Evolutionary conservation across 2,888 invertebrate species (phyloP), one percentile per base, ranked within the genome.

Genomic region (Acleris cristana): DNA sequence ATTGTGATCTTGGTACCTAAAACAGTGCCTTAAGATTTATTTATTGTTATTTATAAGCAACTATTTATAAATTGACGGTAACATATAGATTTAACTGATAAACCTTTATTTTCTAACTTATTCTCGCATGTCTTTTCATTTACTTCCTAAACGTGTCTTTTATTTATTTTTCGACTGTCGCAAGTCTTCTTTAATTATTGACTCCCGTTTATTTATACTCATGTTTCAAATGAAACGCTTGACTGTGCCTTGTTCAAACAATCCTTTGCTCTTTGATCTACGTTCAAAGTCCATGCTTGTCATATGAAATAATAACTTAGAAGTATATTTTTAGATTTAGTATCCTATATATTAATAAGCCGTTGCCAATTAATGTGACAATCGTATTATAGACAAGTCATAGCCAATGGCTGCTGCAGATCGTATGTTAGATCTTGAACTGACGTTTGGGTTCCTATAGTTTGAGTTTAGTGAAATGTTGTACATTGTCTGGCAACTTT

Each of bases 1-100:
- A 87, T 88, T 90, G 90, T 92, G 91, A 91, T 92, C 87, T 87
- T 87, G 90, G 89, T 90, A 90, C 87, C 88, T 88, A 86, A 87
- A 86, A 79, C 86, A 81, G 91, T 92, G 92, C 92, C 92, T 92
- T 92, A 91, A 87, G 85, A 90, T 88, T 89, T 90, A 92, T 92
- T 92, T 90, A 91, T 91, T 92, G 86, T 90, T 89, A 90, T 83
- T 87, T 86, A 80, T 89, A 91, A 87, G 88, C 84, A 90, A 88
- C 83, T 90, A 89, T 90, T 90, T 89, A 87, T 87, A 84, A 85
- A 86, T 85, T 89, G 89, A 89, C 88, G 79, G 80, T 84, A 84
- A 79, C 80, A 83, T 83, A 82, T 84, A 85, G 83, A 80, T 79
- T 77, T 86, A 83, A 88, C 79, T 84, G 85, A 82, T 82, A 84